phyloP scores from a whole-genome alignment of 2,888 invertebrate species.

The Pammene fasciana region DNA sequence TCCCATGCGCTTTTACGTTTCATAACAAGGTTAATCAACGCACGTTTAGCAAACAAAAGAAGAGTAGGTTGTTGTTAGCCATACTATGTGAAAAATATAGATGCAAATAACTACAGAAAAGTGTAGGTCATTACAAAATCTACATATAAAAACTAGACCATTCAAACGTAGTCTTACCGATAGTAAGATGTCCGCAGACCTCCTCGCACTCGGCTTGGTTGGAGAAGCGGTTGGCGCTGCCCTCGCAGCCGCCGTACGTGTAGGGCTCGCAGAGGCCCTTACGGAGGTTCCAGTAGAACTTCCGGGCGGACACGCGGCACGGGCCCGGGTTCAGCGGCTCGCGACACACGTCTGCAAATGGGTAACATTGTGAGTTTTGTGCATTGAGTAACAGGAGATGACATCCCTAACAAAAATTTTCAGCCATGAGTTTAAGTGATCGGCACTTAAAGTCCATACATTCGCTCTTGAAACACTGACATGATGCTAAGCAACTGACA shows the following conservation, averaged over 20 bases:
- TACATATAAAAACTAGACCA: neutral
- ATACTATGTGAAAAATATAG: neutral
- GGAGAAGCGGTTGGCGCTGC: conserved; percentile 93
- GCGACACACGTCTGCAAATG: conserved; percentile 87
- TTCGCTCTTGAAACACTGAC: no score
- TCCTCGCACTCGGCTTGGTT: conserved; percentile 88
- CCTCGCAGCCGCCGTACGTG: conserved; percentile 91
- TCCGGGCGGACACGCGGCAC: conserved; percentile 85
- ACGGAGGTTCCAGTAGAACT: conserved; percentile 87
- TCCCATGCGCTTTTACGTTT: neutral
- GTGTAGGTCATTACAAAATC: neutral
- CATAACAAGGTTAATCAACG: no score
- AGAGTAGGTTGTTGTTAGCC: no score
- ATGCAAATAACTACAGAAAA: conserved; percentile 14
- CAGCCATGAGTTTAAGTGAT: no score
- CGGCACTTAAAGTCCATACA: no score
- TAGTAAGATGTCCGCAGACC: conserved; percentile 77
- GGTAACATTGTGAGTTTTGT: conserved; percentile 47
- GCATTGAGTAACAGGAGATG: no score
- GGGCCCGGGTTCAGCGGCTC: conserved; percentile 87
- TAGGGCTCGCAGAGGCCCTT: conserved; percentile 87
- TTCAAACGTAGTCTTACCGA: conserved; percentile 14
- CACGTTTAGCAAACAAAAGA: no score
- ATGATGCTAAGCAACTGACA: no score
- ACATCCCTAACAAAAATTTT: no score